These are phyloP conservation scores for Ichneumoninae sp. DNA, from an alignment of 2,888 invertebrate genomes.

Conservation along the genomic window DNA sequence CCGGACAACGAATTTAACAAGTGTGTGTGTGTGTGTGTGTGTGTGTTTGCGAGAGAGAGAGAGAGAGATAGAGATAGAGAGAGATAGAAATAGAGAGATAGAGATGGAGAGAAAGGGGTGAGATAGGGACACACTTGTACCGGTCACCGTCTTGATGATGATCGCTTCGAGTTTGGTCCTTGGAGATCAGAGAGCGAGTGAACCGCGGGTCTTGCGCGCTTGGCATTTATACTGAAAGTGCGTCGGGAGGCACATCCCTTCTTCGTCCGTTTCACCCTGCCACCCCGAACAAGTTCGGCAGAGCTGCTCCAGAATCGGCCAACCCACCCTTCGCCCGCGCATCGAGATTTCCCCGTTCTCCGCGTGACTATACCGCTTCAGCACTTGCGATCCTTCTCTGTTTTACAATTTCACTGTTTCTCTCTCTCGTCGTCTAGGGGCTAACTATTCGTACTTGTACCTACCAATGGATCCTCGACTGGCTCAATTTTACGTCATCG, in stretches of 20 bases:
- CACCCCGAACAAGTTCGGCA: constrained; percentile 58
- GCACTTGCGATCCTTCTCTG: constrained; percentile 10
- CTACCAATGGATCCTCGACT: constrained; percentile 12
- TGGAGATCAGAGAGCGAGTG: constrained; percentile 82
- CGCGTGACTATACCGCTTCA: not conserved
- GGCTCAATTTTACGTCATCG: constrained; percentile 51
- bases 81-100: not conserved
- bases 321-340: constrained; percentile 9
- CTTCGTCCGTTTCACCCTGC: constrained; percentile 60
- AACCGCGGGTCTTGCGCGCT: constrained; percentile 81
- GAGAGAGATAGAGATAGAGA: too few relatives aligned
- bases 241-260: constrained; percentile 50
- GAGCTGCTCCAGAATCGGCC: constrained; percentile 42
- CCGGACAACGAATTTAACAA: not conserved
- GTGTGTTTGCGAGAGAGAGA: too few relatives aligned
- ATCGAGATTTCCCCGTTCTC: constrained; percentile 4
- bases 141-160: constrained; percentile 42
- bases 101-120: constrained; percentile 1
- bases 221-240: constrained; percentile 78
- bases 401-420: constrained; percentile 51
- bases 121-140: constrained; percentile 22
- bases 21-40: not conserved
- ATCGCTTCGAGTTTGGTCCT: constrained; percentile 73
- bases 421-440: constrained; percentile 6
- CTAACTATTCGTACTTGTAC: constrained; percentile 5